phyloP scores from a whole-genome alignment of 2,888 invertebrate species.

The Andrena bucephala region DNA sequence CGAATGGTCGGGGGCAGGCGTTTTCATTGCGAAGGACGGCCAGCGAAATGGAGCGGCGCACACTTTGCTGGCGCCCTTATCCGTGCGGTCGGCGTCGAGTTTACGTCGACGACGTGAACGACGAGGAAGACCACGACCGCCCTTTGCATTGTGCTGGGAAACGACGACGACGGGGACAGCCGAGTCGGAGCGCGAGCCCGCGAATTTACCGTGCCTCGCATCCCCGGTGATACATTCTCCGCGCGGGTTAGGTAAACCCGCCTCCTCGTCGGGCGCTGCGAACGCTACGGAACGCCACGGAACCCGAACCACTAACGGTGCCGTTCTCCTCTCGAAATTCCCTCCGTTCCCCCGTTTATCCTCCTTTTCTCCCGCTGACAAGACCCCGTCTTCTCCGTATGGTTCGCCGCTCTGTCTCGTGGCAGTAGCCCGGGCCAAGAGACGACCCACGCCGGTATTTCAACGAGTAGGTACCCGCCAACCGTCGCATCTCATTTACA shows the following conservation, averaged over 20 bases:
- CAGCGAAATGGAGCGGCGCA: conserved; percentile 24
- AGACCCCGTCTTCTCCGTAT: conserved; percentile 25
- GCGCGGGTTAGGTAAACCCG: conserved; percentile 21
- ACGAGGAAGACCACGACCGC: conserved; percentile 27
- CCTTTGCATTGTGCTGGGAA: conserved; percentile 24
- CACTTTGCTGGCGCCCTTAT: conserved; percentile 15
- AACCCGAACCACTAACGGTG: conserved; percentile 58
- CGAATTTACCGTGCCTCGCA: conserved; percentile 63
- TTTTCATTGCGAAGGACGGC: conserved; percentile 39
- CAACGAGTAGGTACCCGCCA: conserved; percentile 62
- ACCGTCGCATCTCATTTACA: conserved; percentile 76
- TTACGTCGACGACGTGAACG: conserved; percentile 25
- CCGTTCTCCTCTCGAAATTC: conserved; percentile 59
- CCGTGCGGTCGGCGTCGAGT: conserved; percentile 9
- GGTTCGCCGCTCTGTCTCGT: conserved; percentile 36
- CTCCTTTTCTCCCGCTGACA: conserved; percentile 23
- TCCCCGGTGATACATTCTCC: conserved; percentile 56
- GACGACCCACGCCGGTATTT: conserved; percentile 55
- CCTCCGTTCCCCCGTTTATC: conserved; percentile 24
- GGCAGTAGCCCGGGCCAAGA: conserved; percentile 34
- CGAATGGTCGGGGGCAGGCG: conserved; percentile 30
- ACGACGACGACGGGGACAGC: conserved; percentile 24
- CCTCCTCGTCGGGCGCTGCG: conserved; percentile 25
- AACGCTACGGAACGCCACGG: conserved; percentile 3
- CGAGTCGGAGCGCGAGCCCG: conserved; percentile 26